Evolutionary conservation across 1,140 invertebrate genomes (phyloP).

Genomic region (Akabosia matsudoensis): DNA sequence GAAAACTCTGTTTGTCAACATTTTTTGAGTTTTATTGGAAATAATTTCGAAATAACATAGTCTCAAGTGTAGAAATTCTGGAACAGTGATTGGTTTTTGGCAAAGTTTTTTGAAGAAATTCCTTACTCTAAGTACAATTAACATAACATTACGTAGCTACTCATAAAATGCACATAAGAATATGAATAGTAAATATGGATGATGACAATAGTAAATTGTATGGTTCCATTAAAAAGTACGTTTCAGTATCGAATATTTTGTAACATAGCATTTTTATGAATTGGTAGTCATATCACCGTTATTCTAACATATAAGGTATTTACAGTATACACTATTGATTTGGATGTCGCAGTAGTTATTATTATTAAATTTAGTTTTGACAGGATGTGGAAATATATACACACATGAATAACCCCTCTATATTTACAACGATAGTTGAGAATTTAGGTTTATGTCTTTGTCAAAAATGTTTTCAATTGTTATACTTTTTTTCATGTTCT

Average conservation of each 20-base stretch:
- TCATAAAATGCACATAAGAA: not conserved
- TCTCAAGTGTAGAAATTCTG: slow-evolving; percentile 37
- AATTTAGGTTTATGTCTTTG: slow-evolving; percentile 24
- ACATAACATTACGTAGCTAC: not conserved
- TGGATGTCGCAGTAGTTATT: no score
- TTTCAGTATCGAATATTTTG: no score
- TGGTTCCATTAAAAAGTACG: no score
- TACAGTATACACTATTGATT: not conserved
- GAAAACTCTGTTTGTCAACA: slow-evolving; percentile 17
- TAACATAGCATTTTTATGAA: no score
- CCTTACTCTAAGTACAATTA: not conserved
- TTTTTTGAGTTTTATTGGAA: slow-evolving; percentile 36
- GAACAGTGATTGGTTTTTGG: slow-evolving; percentile 39
- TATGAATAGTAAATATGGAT: not conserved
- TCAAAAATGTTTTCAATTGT: slow-evolving; percentile 12
- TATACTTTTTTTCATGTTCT: not conserved
- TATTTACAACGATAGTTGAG: slow-evolving; percentile 19
- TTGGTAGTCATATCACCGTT: no score
- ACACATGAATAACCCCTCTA: not conserved
- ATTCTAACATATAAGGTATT: no score
- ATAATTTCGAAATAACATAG: slow-evolving; percentile 36
- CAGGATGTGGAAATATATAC: not conserved
- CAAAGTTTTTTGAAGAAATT: slow-evolving; percentile 31
- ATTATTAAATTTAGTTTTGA: no score
- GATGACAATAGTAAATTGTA: no score